Evolutionary conservation across 2,888 invertebrate genomes (phyloP), one percentile per base, ranked within the genome.

Genomic region (Gari tellinella): DNA sequence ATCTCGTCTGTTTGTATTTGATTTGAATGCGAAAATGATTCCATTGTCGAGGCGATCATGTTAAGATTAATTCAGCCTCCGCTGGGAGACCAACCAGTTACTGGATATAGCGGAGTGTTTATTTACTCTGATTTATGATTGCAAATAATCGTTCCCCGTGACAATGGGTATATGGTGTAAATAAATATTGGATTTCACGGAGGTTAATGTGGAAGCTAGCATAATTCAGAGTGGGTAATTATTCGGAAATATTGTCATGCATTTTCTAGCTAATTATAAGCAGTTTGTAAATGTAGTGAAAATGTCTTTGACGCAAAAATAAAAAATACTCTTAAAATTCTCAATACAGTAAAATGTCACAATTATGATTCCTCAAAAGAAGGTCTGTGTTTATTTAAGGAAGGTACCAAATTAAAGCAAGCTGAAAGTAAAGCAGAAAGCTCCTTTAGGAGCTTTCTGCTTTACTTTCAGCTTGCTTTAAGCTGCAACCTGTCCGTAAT

Each of bases 81-180:
- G 23, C 19, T 41, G 72, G 72, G 64, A 56, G 25, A n/a, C 41
- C 12, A 41, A 31, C 23, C 48, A 40, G 68, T 62, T 62, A 68
- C 62, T 67, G 57, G 45, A 64, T 73, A 73, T 63, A 60, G 63
- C 65, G 63, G 41, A 37, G 58, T 78, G 48, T 73, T 66, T 78
- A 72, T 78, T 78, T 73, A 64, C 72, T 51, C 45, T 78, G 78
- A 78, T 78, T 77, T 73, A 78, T 60, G 56, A 49, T 45, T 43
- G 43, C 46, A 55, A 61, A 74, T 69, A 56, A 53, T 62, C 49
- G 19, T 43, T 61, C 1, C 17, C 21, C 17, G 37, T 51, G 26
- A 69, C 74, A 69, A 74, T 68, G 55, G 65, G 46, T 43, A 49
- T 45, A 31, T 51, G 41, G 48, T 45, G 72, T 64, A 69, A 78